Evolutionary conservation across 2,888 invertebrate genomes (phyloP).

Genomic region (Lycocerus yunnanus): DNA sequence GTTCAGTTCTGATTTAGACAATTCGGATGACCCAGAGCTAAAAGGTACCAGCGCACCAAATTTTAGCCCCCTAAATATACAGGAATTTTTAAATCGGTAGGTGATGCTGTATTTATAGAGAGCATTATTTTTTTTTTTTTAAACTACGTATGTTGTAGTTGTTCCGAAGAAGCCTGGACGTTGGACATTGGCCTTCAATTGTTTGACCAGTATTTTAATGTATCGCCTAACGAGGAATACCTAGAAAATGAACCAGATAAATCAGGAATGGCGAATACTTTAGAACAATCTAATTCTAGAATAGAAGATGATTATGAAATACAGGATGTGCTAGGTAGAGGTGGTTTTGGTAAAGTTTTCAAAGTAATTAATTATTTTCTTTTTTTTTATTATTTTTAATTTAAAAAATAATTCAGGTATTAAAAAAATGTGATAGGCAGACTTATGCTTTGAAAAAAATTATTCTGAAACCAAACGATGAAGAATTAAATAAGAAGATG

Average conservation of each 20-base stretch:
- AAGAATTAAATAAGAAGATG: slow-evolving; percentile 85
- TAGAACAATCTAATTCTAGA: slow-evolving; percentile 62
- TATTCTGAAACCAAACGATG: slow-evolving; percentile 81
- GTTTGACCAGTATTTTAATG: not conserved
- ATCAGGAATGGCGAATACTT: not conserved
- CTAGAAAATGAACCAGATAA: not conserved
- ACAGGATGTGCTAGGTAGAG: slow-evolving; percentile 83
- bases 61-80: not conserved
- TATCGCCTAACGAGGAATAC: not conserved
- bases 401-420: slow-evolving; percentile 65
- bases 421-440: slow-evolving; percentile 90
- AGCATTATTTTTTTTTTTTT: not conserved
- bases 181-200: not conserved
- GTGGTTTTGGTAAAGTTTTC: slow-evolving; percentile 94
- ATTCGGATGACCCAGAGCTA: not conserved
- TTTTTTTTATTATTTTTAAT: too few relatives aligned
- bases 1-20: not conserved
- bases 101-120: not conserved
- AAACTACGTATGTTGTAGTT: not conserved
- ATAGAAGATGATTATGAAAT: slow-evolving; percentile 81
- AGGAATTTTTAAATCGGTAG: not conserved
- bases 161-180: not conserved
- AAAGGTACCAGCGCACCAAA: not conserved
- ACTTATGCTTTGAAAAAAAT: slow-evolving; percentile 96
- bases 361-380: slow-evolving; percentile 65